Evolutionary conservation across 1,140 invertebrate genomes (phyloP).

Genomic region (Rhagoletis pomonella): DNA sequence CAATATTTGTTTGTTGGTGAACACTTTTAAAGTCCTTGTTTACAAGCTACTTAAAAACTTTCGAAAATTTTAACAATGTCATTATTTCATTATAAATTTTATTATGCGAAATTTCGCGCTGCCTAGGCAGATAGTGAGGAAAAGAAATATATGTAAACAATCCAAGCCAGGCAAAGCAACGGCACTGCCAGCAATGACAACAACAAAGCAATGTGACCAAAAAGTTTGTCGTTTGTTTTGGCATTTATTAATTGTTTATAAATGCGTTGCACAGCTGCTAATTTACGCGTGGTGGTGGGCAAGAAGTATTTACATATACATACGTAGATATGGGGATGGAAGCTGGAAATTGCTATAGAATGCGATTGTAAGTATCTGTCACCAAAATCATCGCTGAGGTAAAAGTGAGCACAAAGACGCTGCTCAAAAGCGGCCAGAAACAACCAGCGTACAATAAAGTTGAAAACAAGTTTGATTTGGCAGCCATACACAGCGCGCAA

Average conservation of each 20-base stretch:
- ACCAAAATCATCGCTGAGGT: neutral
- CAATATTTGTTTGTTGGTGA: neutral
- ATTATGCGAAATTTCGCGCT: slow-evolving; percentile 39
- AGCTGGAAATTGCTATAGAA: too few relatives aligned
- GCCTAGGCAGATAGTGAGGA: neutral
- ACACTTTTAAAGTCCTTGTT: slow-evolving; percentile 23
- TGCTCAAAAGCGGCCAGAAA: neutral
- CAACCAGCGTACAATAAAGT: neutral
- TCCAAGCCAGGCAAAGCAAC: neutral
- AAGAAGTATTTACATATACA: too few relatives aligned
- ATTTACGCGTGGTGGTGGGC: neutral
- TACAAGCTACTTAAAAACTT: slow-evolving; percentile 52
- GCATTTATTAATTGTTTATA: slow-evolving; percentile 51
- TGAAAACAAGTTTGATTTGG: slow-evolving; percentile 36
- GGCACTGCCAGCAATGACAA: neutral
- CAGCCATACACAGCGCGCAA: neutral
- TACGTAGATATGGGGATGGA: neutral
- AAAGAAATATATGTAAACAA: neutral
- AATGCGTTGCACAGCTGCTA: slow-evolving; percentile 38
- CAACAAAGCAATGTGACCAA: neutral
- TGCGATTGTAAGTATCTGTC: neutral
- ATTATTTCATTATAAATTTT: slow-evolving; percentile 53
- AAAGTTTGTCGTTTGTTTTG: slow-evolving; percentile 51
- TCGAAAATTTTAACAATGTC: slow-evolving; percentile 35
- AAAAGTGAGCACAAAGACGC: neutral